Evolutionary conservation across 2,113 vertebrate genomes (phyloP), one percentile per base, ranked within the genome.

Genomic region (Spea bombifrons): DNA sequence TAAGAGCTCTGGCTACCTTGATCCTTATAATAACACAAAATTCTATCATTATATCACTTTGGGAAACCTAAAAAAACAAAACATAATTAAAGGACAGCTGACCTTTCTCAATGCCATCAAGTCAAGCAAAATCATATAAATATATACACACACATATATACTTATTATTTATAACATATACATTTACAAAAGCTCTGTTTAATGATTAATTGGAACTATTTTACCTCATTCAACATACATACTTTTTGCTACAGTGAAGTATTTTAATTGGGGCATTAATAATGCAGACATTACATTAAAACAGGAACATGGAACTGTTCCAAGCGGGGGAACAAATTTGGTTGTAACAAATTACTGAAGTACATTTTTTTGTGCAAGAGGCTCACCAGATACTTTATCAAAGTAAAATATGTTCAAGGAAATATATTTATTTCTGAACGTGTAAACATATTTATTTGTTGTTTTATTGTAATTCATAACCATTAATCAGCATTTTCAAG

Each of bases 311-410:
- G 30, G 30, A 30, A 66, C 16, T 66, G 73, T 53, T 8, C 43
- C 17, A 17, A 75, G 47, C 12, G 52, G 17, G 30, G 44, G 3
- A 16, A 74, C 55, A 67, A 67, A 8, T 55, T 17, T 55, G 17
- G 65, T 5, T 75, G 66, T 57, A 17, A 67, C 15, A 46, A 46
- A 75, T 75, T 7, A 67, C 17, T 55, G 64, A 4, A 16, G 43
- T 55, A 53, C 8, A 66, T 75, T 44, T 30, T 30, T 30, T 75
- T 53, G 16, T 75, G 17, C 17, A 45, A 66, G 47, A 17, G 48
- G 67, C 55, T 75, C 55, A 67, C 64, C 66, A 67, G 74, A 55
- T 75, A 75, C 17, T 75, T 75, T 75, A 67, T 75, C 64, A 67
- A 75, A 67, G 49, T 55, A 67, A 55, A 47, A 57, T 53, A 13